Percentiles rank a stretch among this genome's conserved stretches.
phyloP scores from a whole-genome alignment of 2,888 invertebrate genomes.

The Heterodera filipjevi region DNA sequence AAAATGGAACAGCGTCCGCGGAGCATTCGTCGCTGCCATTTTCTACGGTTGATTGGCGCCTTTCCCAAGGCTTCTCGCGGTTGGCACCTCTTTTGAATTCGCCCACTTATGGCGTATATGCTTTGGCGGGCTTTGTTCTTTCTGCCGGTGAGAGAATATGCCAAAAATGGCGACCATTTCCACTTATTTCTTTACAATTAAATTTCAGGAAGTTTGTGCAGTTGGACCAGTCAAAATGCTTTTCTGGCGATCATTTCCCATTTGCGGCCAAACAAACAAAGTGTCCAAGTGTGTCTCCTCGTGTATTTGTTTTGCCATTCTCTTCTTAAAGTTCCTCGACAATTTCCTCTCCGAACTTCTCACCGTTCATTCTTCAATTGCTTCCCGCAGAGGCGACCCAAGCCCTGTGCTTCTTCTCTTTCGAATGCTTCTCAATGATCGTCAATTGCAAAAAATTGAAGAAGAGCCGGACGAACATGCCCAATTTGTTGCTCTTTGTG shows the following conservation, averaged over 20 bases:
- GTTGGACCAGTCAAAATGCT: conserved; percentile 38
- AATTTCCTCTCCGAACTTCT: conserved; percentile 30
- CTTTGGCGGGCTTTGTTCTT: conserved; percentile 36
- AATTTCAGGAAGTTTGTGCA: conserved; percentile 36
- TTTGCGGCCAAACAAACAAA: conserved; percentile 30
- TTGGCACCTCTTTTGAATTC: conserved; percentile 29
- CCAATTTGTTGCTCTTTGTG: conserved; percentile 34
- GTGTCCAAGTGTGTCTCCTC: background rate
- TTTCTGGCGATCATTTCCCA: conserved; percentile 29
- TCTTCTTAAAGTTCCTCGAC: conserved; percentile 28
- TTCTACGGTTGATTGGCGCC: conserved; percentile 26
- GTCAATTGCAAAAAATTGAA: conserved; percentile 37
- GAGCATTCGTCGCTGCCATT: background rate
- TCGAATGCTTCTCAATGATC: conserved; percentile 31
- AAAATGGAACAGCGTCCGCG: background rate
- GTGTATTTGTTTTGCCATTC: background rate
- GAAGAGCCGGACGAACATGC: conserved; percentile 31
- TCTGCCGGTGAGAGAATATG: conserved; percentile 30
- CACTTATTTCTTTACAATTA: conserved; percentile 12
- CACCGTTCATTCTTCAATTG: conserved; percentile 23
- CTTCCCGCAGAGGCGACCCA: conserved; percentile 14
- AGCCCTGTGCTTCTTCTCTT: conserved; percentile 31
- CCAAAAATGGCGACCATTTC: background rate
- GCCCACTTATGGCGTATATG: conserved; percentile 24
- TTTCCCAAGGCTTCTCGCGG: conserved; percentile 26